Conservation (phyloP, 2,888 invertebrate species). For the Heliconius ethilla region DNA sequence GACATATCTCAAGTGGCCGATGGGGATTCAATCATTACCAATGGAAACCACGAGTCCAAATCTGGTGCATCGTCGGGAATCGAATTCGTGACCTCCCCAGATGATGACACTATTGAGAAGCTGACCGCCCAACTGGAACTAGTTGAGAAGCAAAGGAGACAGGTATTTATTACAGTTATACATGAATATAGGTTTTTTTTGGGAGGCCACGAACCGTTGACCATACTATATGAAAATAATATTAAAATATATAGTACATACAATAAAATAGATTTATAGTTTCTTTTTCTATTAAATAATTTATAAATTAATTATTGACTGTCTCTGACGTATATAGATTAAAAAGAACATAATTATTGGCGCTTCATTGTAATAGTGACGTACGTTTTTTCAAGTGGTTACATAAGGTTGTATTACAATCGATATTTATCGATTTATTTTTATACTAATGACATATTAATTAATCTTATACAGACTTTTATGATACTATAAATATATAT, state of each 20-base stretch:
- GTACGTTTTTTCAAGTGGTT: neutral
- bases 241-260: neutral
- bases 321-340: neutral
- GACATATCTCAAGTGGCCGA: constrained; percentile 58
- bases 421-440: neutral
- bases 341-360: neutral
- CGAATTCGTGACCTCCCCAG: constrained; percentile 76
- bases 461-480: neutral
- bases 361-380: constrained; percentile 4
- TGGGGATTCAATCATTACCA: constrained; percentile 48
- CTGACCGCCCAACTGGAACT: constrained; percentile 72
- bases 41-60: constrained; percentile 52
- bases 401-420: neutral
- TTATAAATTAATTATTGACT: neutral
- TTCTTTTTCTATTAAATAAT: neutral
- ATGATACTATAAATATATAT: too few relatives aligned
- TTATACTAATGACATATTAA: neutral
- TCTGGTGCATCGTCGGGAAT: constrained; percentile 65
- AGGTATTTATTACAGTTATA: constrained; percentile 5
- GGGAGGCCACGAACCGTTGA: neutral
- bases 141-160: constrained; percentile 70
- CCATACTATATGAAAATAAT: neutral
- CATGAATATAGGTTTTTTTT: neutral
- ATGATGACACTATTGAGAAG: constrained; percentile 74
- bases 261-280: neutral